Evolutionary conservation across 2,888 invertebrate genomes (phyloP), one percentile per base, ranked within the genome.

Genomic region (Horisme vitalbata): DNA sequence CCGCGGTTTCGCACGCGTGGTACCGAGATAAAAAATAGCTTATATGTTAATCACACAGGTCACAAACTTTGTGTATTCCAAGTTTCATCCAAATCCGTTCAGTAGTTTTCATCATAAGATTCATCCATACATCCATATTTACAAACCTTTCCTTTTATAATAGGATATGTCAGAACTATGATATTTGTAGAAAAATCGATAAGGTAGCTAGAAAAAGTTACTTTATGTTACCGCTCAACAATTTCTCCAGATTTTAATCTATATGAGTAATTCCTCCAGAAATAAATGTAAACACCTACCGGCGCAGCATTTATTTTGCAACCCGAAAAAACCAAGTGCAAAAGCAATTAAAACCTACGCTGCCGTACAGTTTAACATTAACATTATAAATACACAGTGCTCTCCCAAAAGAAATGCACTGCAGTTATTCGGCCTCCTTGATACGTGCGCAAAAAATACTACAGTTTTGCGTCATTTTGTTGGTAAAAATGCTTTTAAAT

Each of bases 211-310:
- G 11, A 10, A 26, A 7, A 6, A 27, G 31, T 20, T 31, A 30
- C 12, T 33, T 33, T 32, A 18, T 15, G 15, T 67, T 62, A 61
- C 50, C 52, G 65, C 64, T 66, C 65, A 57, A 52, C 52, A 53
- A 41, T 46, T 38, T 43, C 55, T 55, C 24, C 30, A 39, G 15
- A 30, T 33, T 24, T 31, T 35, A 54, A 41, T 41, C 56, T 56
- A 10, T 31, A 46, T 45, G 38, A 44, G 41, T 41, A n/a, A n/a
- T 11, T 46, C 37, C 34, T 24, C 33, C 34, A 32, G 45, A 34
- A 41, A 46, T 34, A 38, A 51, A 41, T 41, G 46, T 36, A 49
- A 44, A 49, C 45, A 51, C 45, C 45, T 51, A 41, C 50, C 13
- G 50, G 45, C 41, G 41, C 26, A 51, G 24, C 50, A 51, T 51